Evolutionary conservation across 2,888 invertebrate species (phyloP).

Genomic region (Athripsodes cinereus): DNA sequence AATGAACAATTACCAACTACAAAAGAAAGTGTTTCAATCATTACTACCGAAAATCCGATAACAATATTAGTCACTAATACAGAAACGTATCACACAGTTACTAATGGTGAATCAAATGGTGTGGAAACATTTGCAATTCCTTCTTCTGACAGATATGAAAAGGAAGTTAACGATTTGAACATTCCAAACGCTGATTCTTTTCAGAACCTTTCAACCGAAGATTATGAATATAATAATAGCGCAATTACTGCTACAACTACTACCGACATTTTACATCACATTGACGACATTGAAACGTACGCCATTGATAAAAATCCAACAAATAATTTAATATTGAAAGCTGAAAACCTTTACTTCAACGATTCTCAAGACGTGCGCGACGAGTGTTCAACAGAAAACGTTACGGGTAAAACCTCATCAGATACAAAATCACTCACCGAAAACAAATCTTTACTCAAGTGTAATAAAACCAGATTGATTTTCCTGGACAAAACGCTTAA

Average conservation of each 20-base stretch:
- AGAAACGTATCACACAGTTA: neutral
- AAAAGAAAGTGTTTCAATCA: neutral
- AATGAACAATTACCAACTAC: conserved; percentile 3
- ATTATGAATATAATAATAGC: neutral
- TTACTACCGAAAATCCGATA: conserved; percentile 2
- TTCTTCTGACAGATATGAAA: neutral
- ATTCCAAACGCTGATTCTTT: neutral
- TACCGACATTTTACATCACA: neutral
- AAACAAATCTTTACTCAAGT: neutral
- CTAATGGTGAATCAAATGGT: neutral
- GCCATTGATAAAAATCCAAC: neutral
- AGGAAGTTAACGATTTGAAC: neutral
- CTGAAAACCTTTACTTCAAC: conserved; percentile 6
- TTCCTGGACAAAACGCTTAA: neutral
- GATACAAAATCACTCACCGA: neutral
- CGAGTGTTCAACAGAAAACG: neutral
- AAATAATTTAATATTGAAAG: conserved; percentile 1
- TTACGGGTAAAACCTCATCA: neutral
- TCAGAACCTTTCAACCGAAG: neutral
- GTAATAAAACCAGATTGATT: neutral
- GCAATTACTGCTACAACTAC: neutral
- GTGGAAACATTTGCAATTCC: neutral
- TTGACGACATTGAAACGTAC: neutral
- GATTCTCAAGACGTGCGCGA: neutral
- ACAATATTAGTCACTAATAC: neutral